These are phyloP conservation scores for Drosophila acutilabella DNA, from an alignment of 2,888 invertebrate genomes.

Conservation along the genomic window DNA sequence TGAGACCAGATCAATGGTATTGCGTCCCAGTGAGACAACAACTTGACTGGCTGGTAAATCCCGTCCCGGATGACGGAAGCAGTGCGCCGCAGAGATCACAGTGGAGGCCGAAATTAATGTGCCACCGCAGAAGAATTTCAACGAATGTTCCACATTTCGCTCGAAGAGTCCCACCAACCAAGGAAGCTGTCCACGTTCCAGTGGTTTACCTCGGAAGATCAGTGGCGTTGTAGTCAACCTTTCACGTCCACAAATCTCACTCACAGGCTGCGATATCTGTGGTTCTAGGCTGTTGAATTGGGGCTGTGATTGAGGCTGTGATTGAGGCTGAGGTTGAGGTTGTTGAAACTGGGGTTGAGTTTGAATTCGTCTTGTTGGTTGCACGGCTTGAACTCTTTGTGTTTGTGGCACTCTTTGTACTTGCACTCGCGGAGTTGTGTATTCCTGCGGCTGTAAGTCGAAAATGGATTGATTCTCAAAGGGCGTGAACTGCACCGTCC, in stretches of 20 bases:
- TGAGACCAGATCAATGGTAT: constrained; percentile 75
- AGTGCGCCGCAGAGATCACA: constrained; percentile 85
- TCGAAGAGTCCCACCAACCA: constrained; percentile 89
- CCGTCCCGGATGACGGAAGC: constrained; percentile 71
- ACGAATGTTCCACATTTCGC: constrained; percentile 73
- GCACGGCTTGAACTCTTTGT: not conserved
- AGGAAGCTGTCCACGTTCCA: constrained; percentile 87
- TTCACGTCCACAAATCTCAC: constrained; percentile 65
- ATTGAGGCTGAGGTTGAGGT: not conserved
- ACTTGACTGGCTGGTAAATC: constrained; percentile 59
- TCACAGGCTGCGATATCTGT: constrained; percentile 3
- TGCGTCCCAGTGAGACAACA: constrained; percentile 84
- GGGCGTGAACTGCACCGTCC: not conserved
- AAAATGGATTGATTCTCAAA: not conserved
- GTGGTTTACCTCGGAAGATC: constrained; percentile 60
- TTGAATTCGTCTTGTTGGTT: not conserved
- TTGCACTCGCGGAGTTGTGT: not conserved
- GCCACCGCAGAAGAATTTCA: constrained; percentile 83
- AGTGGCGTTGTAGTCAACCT: constrained; percentile 58
- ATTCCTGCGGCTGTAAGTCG: not conserved
- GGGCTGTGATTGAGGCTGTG: not conserved
- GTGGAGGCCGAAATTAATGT: constrained; percentile 74
- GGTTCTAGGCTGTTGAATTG: not conserved
- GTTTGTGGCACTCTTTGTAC: not conserved
- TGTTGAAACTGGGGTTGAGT: not conserved